Conservation (phyloP, 2,113 vertebrate genomes). For the Phyllostomus hastatus region DNA sequence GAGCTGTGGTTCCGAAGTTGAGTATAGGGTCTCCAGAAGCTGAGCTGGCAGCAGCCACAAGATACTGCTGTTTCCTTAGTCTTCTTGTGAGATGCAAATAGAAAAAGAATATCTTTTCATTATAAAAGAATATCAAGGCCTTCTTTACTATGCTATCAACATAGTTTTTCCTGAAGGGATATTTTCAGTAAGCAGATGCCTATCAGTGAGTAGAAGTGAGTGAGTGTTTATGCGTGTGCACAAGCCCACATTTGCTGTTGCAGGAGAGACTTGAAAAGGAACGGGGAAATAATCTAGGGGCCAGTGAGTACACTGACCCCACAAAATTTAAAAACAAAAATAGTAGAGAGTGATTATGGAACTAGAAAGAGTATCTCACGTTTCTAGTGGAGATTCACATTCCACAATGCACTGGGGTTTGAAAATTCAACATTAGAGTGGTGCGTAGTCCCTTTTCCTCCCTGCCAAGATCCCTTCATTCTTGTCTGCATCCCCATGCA, state of each 20-base stretch:
- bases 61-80: neutral
- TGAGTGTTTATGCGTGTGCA: neutral
- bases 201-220: neutral
- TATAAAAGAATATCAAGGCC: neutral
- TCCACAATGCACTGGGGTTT: neutral
- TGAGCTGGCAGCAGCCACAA: neutral
- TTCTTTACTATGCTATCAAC: neutral
- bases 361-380: neutral
- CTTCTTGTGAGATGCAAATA: neutral
- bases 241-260: neutral
- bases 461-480: neutral
- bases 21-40: neutral
- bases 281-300: neutral
- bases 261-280: neutral
- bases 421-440: neutral
- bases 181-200: neutral
- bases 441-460: neutral
- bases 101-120: neutral
- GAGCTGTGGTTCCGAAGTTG: neutral
- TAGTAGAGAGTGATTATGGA: neutral
- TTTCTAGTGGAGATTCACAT: neutral
- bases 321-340: neutral
- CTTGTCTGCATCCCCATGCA: neutral
- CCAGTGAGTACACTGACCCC: neutral
- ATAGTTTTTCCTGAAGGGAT: neutral